Percentiles rank a stretch among this genome's conserved stretches.
Evolutionary conservation across 2,888 invertebrate genomes (phyloP).

Genomic region (Drosophila picticornis): DNA sequence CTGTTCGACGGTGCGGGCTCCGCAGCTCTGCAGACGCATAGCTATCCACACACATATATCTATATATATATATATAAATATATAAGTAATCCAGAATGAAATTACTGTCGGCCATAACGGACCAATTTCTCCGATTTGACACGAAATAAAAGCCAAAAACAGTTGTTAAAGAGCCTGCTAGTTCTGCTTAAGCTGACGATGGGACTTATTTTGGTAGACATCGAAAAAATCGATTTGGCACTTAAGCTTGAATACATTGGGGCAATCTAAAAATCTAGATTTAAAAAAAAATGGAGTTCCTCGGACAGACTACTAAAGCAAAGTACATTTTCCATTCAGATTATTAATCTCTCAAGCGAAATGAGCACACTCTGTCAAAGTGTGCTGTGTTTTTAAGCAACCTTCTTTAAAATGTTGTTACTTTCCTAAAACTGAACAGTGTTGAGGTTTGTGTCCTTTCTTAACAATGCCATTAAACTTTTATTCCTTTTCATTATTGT

Average conservation of each 20-base stretch:
- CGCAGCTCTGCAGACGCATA: constrained; percentile 5
- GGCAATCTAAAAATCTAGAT: background rate
- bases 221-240: background rate
- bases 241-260: background rate
- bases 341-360: background rate
- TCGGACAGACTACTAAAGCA: background rate
- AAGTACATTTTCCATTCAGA: background rate
- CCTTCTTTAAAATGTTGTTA: background rate
- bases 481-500: background rate
- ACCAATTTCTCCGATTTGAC: background rate
- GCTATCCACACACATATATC: constrained; percentile 2
- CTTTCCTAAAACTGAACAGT: background rate
- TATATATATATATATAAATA: too few relatives aligned
- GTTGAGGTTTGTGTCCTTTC: background rate
- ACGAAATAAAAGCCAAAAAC: background rate
- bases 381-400: background rate
- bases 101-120: background rate
- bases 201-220: background rate
- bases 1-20: constrained; percentile 5
- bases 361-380: background rate
- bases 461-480: background rate
- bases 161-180: background rate
- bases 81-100: background rate
- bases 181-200: background rate
- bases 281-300: background rate